These are phyloP conservation scores for Drosophila eugracilis DNA, from an alignment of 1,140 invertebrate species.

Conservation along the genomic window DNA sequence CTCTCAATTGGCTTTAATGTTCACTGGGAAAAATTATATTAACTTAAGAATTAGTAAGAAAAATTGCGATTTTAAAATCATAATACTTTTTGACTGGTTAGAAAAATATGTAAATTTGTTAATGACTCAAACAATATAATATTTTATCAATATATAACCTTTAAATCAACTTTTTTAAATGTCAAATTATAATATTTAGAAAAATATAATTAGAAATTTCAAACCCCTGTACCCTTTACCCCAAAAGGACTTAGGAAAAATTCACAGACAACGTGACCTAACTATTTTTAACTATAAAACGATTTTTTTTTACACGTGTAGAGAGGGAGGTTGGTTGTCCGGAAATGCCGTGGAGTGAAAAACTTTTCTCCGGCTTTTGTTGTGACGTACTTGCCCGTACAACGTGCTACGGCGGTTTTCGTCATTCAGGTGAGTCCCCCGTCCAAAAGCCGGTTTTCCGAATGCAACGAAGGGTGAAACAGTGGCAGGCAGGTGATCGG, in stretches of 20 bases:
- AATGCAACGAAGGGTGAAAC: conserved; percentile 24
- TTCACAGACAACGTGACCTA: background rate
- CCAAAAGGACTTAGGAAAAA: no score
- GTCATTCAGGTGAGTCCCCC: conserved; percentile 44
- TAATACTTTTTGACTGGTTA: no score
- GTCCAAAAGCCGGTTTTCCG: conserved; percentile 28
- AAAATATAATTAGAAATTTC: no score
- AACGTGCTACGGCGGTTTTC: conserved; percentile 2
- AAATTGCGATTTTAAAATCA: background rate
- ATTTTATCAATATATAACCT: no score
- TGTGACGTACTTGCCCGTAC: conserved; percentile 34
- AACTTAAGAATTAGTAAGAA: background rate
- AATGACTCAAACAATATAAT: no score
- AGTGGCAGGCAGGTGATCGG: background rate
- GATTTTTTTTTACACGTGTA: background rate
- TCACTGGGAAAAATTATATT: conserved; percentile 9
- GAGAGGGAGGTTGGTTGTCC: conserved; percentile 36
- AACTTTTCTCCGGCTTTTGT: conserved; percentile 28
- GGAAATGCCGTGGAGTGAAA: conserved; percentile 40
- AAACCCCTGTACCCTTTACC: no score
- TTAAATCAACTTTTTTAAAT: no score
- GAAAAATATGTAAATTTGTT: no score
- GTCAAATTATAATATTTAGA: no score
- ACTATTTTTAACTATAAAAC: background rate
- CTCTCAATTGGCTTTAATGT: conserved; percentile 44